A percentile compares a stretch with the other conserved stretches of the same genome.
Conservation (phyloP, 2,888 invertebrate species). For the Drosophila yooni region DNA sequence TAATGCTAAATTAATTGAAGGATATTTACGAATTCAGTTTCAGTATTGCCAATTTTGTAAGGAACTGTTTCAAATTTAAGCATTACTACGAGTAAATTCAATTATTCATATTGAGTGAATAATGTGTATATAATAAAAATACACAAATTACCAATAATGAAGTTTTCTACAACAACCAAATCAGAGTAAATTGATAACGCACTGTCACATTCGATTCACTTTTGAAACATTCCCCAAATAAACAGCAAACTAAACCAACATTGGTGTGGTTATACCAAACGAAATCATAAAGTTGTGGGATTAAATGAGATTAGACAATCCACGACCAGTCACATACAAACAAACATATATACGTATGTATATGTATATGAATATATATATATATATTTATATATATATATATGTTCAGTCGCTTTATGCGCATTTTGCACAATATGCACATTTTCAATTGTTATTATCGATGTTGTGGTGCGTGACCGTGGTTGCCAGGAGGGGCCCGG, state of each 20-base stretch:
- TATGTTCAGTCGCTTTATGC: constrained; percentile 11
- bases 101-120: neutral
- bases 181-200: constrained; percentile 1
- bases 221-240: neutral
- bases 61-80: neutral
- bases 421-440: constrained; percentile 42
- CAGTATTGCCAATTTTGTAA: neutral
- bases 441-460: constrained; percentile 62
- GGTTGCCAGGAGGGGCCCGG: constrained; percentile 38
- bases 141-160: neutral
- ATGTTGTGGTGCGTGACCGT: constrained; percentile 45
- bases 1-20: neutral
- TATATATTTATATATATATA: neutral
- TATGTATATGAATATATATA: neutral
- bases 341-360: neutral
- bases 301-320: constrained; percentile 21
- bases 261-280: constrained; percentile 11
- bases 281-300: constrained; percentile 25
- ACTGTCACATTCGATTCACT: constrained; percentile 5
- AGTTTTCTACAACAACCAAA: neutral
- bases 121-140: neutral
- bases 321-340: neutral
- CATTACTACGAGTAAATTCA: too few relatives aligned
- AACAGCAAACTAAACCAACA: constrained; percentile 13
- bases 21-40: neutral